These are phyloP conservation scores for Apostichopus japonicus DNA, from an alignment of 35 echinoderm and acorn worm species.

Conservation along the genomic window DNA sequence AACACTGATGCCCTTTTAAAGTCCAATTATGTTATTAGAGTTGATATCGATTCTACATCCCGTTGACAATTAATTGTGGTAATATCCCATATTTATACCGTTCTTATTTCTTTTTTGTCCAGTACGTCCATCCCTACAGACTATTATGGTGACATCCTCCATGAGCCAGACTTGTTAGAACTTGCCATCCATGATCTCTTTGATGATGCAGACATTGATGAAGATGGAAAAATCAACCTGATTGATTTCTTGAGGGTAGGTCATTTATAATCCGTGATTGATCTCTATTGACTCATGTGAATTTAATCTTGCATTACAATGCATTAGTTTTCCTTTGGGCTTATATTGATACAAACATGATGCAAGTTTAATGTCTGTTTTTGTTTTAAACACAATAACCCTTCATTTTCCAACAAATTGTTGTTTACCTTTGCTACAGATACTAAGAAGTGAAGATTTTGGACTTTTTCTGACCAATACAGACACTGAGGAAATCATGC, in stretches of 20 bases:
- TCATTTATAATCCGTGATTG: no score
- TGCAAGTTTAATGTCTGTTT: neutral
- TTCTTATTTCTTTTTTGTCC: neutral
- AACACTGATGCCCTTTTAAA: no score
- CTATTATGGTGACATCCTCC: conserved; percentile 58
- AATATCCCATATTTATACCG: neutral
- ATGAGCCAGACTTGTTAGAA: conserved; percentile 77
- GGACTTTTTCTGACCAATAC: conserved; percentile 52
- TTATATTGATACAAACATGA: no score
- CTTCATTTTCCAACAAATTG: no score
- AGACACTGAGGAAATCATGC: conserved; percentile 34
- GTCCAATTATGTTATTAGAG: no score
- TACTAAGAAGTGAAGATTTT: conserved; percentile 51
- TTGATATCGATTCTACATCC: no score
- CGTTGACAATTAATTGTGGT: no score
- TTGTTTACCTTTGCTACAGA: neutral
- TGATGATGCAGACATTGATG: conserved; percentile 79
- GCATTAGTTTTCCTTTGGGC: no score
- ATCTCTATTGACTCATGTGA: no score
- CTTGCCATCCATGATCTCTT: conserved; percentile 68
- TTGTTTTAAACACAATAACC: no score
- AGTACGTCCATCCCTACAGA: conserved; percentile 63
- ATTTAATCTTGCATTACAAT: no score
- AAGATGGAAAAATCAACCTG: conserved; percentile 84
- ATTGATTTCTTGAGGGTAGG: conserved; percentile 78